Evolutionary conservation across 30 jellyfish, hydroid and myxozoan species (phyloP), one percentile per base, ranked within the genome.

Genomic region (Haliclystus octoradiatus): DNA sequence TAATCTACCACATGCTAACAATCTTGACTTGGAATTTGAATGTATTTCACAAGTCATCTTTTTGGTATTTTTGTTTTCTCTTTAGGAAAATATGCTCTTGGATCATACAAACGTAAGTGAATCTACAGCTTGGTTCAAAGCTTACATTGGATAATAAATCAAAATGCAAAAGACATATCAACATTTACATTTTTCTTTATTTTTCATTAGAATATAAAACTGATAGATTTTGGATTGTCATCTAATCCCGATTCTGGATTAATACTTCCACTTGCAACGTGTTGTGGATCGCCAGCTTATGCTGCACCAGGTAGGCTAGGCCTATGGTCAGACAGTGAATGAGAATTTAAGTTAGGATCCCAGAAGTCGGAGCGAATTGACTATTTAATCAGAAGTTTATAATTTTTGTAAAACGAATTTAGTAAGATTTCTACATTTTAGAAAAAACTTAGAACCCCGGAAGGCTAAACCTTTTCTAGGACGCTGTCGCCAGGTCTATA

Each of bases 271-370:
- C 91, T 90, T n/a, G 94, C 83, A 50, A 90, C 98, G 9, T 77
- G 93, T 53, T 90, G 98, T 73, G 98, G 98, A 28, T 90, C 98
- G 4, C 93, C 94, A 3, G 98, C 98, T 49, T 90, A 90, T 62
- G 98, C 98, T 28, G 98, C 98, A 0, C 98, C 98, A 50, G 98
- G 98, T 82, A 76, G 1, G 28, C 23, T 23, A 66, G 7, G n/a
- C 69, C 69, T 26, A 14, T n/a, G 5, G 26, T 46, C 60, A 46
- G n/a, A 12, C n/a, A 46, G 12, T 46, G 15, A n/a, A n/a, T n/a
- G n/a, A n/a, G n/a, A n/a, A n/a, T n/a, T n/a, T n/a, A n/a, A n/a
- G n/a, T n/a, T n/a, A n/a, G n/a, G n/a, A n/a, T n/a, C n/a, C n/a
- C n/a, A n/a, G n/a, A n/a, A n/a, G n/a, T n/a, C n/a, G n/a, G n/a